Base-by-base conservation (phyloP, 2,888 invertebrate species). In the Drosophila recens region DNA sequence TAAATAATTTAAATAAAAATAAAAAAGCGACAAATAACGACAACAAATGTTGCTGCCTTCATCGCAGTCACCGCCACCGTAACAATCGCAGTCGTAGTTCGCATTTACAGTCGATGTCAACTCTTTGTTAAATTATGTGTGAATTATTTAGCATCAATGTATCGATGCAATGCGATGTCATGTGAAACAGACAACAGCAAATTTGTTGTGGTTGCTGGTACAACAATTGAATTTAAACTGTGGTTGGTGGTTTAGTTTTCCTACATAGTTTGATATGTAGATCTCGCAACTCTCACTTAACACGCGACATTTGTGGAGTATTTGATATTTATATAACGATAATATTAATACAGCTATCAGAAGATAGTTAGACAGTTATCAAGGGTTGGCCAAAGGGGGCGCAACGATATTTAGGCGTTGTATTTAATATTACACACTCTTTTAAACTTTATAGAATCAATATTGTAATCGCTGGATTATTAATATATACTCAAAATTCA, bases 81-180 rank as follows among this genome's bases (percentile, higher is more conserved):
- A 45, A 10, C 42, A 40, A 38, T 57, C 20, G 15, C 27, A 30
- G 30, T 48, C 4, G 15, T 30, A 42, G 36, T 51, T 57, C 30
- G 53, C 52, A 52, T 3, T 59, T 45, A 30, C 42, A 67, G 53
- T 79, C 57, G 67, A 58, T 76, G 80, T 74, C 72, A 84, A 80
- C 70, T 83, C 73, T 74, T 70, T 80, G 80, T 80, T 81, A 83
- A 83, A 83, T 83, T 81, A 81, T 82, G 82, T 84, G 80, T 84
- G 78, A 84, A 83, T 80, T 84, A 81, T 81, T 83, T 75, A 84
- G 61, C 65, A 56, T 62, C 74, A 67, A 67, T 71, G 67, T 64
- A 77, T 77, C 62, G 74, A 76, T 48, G 57, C 68, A 49, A 54
- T 42, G 30, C 54, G 17, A 34, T 51, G 49, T 34, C 49, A 51